A percentile compares a stretch with the other conserved stretches of the same genome.
These are phyloP conservation scores for Apogon talboti DNA, from an alignment of 2,797 vertebrate species.

Conservation along the genomic window DNA sequence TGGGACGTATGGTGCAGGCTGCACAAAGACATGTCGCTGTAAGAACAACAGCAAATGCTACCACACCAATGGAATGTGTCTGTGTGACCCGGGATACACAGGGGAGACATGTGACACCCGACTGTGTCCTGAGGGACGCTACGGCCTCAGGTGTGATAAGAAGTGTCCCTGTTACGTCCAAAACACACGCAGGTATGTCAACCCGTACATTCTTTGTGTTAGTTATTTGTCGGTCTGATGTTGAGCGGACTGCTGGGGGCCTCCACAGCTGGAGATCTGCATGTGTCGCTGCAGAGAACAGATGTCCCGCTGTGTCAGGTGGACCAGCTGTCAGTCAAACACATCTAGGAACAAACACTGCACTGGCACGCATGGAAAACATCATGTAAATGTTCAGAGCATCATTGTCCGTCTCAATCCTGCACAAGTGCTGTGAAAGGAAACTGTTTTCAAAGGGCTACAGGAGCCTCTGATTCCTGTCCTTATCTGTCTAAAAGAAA, in stretches of 20 bases:
- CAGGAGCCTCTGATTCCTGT: too few relatives aligned
- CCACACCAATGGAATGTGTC: constrained; percentile 90
- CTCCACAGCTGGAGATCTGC: constrained; percentile 85
- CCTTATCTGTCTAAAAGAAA: too few relatives aligned
- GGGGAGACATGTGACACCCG: constrained; percentile 89
- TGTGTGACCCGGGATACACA: constrained; percentile 91
- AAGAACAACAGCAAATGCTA: constrained; percentile 90
- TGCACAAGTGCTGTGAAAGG: too few relatives aligned
- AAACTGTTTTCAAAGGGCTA: too few relatives aligned
- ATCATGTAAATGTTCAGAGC: background rate
- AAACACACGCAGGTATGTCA: constrained; percentile 88
- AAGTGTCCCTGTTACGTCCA: constrained; percentile 88
- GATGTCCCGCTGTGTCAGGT: constrained; percentile 87
- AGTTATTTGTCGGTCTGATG: constrained; percentile 24
- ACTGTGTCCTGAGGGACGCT: constrained; percentile 88
- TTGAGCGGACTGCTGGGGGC: constrained; percentile 81
- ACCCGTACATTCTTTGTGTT: constrained; percentile 22
- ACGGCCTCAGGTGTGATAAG: constrained; percentile 90
- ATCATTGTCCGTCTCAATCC: too few relatives aligned
- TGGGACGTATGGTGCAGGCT: constrained; percentile 87
- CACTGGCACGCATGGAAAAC: background rate
- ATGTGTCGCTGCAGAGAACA: constrained; percentile 84
- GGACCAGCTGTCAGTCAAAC: constrained; percentile 83
- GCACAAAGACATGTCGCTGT: constrained; percentile 88
- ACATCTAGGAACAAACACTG: constrained; percentile 66